A percentile compares a stretch with the other conserved stretches of the same genome.
phyloP scores from a whole-genome alignment of 1,140 invertebrate genomes.

The Apis mellifera region DNA sequence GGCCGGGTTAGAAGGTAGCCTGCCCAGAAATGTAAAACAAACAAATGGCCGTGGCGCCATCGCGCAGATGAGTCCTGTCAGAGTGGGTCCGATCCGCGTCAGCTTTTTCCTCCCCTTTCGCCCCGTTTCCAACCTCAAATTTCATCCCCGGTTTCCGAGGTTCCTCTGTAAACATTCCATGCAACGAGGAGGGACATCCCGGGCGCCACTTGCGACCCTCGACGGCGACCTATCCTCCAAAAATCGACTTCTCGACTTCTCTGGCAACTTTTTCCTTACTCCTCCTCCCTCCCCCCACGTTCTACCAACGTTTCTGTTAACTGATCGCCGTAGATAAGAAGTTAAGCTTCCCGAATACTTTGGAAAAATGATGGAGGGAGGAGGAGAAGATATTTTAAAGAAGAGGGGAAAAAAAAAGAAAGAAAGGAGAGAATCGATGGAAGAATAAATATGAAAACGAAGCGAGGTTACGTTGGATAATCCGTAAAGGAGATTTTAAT shows the following conservation, averaged over 20 bases:
- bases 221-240: slow-evolving; percentile 30
- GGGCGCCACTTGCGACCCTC: slow-evolving; percentile 60
- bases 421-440: neutral
- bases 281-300: neutral
- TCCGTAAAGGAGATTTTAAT: slow-evolving; percentile 37
- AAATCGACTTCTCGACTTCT: slow-evolving; percentile 60
- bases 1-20: slow-evolving; percentile 53
- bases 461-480: neutral
- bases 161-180: slow-evolving; percentile 76
- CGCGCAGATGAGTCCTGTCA: slow-evolving; percentile 79
- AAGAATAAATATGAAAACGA: too few species aligned
- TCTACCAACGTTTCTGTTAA: slow-evolving; percentile 17
- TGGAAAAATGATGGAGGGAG: slow-evolving; percentile 17
- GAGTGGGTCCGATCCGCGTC: slow-evolving; percentile 45
- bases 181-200: slow-evolving; percentile 48
- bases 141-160: slow-evolving; percentile 67
- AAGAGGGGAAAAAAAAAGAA: too few species aligned
- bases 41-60: slow-evolving; percentile 79
- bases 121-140: slow-evolving; percentile 65
- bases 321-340: slow-evolving; percentile 52
- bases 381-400: too few species aligned
- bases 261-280: neutral
- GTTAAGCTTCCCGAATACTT: slow-evolving; percentile 14
- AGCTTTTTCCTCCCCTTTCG: slow-evolving; percentile 43
- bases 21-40: slow-evolving; percentile 75